Base-by-base conservation (phyloP, 2,888 invertebrate species). In the Chrysotoxum bicinctum region DNA sequence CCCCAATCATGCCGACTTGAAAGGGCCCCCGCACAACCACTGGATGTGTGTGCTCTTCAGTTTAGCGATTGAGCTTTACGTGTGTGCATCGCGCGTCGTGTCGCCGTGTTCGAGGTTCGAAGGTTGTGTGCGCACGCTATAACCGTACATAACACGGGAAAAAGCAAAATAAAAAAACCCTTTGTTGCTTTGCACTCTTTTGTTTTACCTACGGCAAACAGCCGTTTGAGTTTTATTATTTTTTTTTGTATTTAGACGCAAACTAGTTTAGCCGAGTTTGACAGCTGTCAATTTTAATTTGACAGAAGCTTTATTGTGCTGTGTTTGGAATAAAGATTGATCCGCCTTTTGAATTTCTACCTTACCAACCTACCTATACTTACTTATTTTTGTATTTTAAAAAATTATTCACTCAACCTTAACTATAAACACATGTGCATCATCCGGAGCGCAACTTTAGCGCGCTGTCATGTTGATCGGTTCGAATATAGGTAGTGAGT, bases 391-490 rank as follows among this genome's bases (percentile, higher is more conserved):
- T 40, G 7, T 62, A 30, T 45, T n/a, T 40, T 26, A 6, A 62
- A 10, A 54, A 16, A 16, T 1, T 50, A 37, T 19, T 21, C 40
- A 58, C 16, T 45, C 19, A 30, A 45, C 1, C 7, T 45, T 7
- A 64, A 62, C 16, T 12, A 45, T 14, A 12, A 50, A 35, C 78
- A 69, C 85, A 85, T 84, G 85, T 85, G 76, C 77, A 58, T 37
- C 48, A 72, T 56, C 37, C 48, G 32, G 62, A 81, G 72, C 64
- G 76, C 23, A 58, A 64, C 60, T 50, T 73, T 76, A 85, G 69
- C 52, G 78, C 83, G 86, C 84, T 89, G 89, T 89, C 88, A 89
- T 90, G 89, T 89, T 89, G 88, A 90, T 89, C 88, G 89, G 89
- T 88, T 89, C 89, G 81, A 88, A 88, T 88, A 88, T 88, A 87